Percentiles rank a stretch among this genome's conserved stretches.
phyloP scores from a whole-genome alignment of 2,113 vertebrate species.

The Tragulus kanchil region DNA sequence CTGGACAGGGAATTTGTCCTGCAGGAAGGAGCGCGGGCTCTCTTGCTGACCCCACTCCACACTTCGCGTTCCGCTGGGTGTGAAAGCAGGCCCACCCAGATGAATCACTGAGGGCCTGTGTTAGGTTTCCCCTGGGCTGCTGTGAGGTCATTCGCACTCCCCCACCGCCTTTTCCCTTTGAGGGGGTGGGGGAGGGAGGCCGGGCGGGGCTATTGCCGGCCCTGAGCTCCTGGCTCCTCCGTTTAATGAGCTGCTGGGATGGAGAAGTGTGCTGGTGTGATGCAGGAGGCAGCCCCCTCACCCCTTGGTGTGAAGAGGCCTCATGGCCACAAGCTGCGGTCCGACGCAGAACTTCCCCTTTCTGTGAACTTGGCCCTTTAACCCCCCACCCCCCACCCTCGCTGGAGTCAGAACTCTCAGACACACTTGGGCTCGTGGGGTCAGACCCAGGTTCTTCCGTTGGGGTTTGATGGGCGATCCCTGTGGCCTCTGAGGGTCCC shows the following conservation, averaged over 20 bases:
- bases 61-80: slow-evolving; percentile 18
- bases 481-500: too few species aligned
- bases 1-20: slow-evolving; percentile 25
- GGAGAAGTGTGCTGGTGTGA: neutral
- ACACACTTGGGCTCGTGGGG: neutral
- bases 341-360: neutral
- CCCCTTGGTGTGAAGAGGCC: neutral
- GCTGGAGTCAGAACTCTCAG: neutral
- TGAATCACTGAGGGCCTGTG: neutral
- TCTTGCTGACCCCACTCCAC: slow-evolving; percentile 31
- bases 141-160: neutral
- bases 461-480: neutral
- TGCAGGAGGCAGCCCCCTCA: accelerated
- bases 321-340: neutral
- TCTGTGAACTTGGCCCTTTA: neutral
- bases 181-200: neutral
- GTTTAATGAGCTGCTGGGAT: neutral
- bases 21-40: neutral
- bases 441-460: neutral
- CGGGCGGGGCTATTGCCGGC: neutral
- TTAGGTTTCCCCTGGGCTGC: neutral
- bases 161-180: neutral
- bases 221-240: neutral
- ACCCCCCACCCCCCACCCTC: neutral
- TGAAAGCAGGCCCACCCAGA: slow-evolving; percentile 35